Evolutionary conservation across 2,888 invertebrate genomes (phyloP), one percentile per base, ranked within the genome.

Genomic region (Boloria selene): DNA sequence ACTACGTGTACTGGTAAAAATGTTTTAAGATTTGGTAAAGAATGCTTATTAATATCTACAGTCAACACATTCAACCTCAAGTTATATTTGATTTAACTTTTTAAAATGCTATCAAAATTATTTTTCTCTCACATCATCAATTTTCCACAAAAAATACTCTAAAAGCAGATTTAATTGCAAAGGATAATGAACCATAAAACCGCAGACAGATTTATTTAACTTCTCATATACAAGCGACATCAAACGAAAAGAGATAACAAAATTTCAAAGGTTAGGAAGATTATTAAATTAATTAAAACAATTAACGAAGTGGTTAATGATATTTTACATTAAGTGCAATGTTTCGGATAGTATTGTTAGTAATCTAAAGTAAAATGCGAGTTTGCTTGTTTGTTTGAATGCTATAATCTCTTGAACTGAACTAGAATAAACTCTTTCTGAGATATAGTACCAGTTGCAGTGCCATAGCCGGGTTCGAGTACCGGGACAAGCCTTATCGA

Each of bases 251-350:
- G 45, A 56, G 56, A 56, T 45, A 56, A 56, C 45, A 56, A 56
- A 45, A n/a, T 56, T 45, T 45, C 56, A 56, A 56, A 56, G 22
- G 26, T 45, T 56, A 16, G 22, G 45, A 22, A 56, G n/a, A n/a
- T 45, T 22, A 22, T 44, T 16, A 22, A 56, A 22, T 26, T 56
- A 56, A 56, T 56, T 56, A 45, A 56, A 56, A 56, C 45, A 56
- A 56, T 56, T 26, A 56, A 45, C 56, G 2, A 38, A 1, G 7
- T 38, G 10, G 45, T 13, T 56, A 26, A 45, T 56, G 56, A 26
- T 16, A 56, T 45, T 10, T 18, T 18, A 42, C 26, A 56, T 42
- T 44, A 56, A 56, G 45, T 26, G 22, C 22, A 26, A 26, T 45
- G 45, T 44, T 22, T 38, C 10, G 31, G 10, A 38, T 38, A 38